Evolutionary conservation across 2,113 vertebrate genomes (phyloP), one percentile per base, ranked within the genome.

Genomic region (Anhinga rufa): DNA sequence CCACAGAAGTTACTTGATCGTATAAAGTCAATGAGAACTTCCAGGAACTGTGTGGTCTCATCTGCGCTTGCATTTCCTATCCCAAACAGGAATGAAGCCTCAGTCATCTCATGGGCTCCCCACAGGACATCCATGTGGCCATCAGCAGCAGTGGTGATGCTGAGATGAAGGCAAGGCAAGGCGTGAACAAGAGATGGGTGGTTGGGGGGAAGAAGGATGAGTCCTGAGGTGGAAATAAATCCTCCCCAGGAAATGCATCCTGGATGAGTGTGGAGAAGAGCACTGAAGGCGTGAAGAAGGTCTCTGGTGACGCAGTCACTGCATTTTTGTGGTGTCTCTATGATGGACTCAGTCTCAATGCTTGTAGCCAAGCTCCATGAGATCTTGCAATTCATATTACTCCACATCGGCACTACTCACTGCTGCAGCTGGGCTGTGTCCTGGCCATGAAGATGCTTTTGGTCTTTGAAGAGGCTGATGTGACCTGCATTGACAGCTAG

Each of bases 321-420:
- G 28, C 7, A 29, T 17, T 86, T 88, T 72, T 60, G 68, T 84
- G 76, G n/a, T 68, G 25, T 87, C 10, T 76, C 36, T 48, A 8
- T 7, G 57, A 18, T 7, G 29, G 44, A 3, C 17, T 49, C 0
- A 0, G 19, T 52, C 34, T 40, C 2, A 8, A 22, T 6, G 10
- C 49, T 58, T 21, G 20, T 52, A 81, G 57, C 29, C 36, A 48
- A 70, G 10, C 25, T 42, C 46, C 6, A 2, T 1, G 12, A 11
- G 46, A 36, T 54, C 46, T 42, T 65, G 25, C 60, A 49, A 20
- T 28, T 62, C 34, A 3, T 16, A 4, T 10, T 4, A 15, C n/a
- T 58, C n/a, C 44, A 46, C 38, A 6, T 3, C 4, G 9, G 61
- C 32, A 2, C 44, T 38, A 49, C 29, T 46, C 36, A 3, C 13